Percentiles rank a stretch among this genome's conserved stretches.
Conservation (phyloP, 2,888 invertebrate genomes). For the Drymonia ruficornis region DNA sequence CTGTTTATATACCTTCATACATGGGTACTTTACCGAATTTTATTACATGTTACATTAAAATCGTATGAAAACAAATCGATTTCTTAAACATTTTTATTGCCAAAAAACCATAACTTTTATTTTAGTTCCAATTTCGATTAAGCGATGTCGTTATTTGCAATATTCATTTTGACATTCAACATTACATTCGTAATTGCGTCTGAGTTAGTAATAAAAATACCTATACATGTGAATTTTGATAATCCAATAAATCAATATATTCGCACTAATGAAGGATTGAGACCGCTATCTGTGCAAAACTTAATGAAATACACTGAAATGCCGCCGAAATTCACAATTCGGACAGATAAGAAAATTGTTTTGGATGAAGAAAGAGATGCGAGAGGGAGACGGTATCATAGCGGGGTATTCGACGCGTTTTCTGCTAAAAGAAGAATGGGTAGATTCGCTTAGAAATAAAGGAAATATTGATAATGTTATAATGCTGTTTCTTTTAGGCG, state of each 20-base stretch:
- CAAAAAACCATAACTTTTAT: background rate
- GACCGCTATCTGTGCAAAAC: conserved; percentile 40
- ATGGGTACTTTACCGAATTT: too few species aligned
- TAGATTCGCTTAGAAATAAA: too few species aligned
- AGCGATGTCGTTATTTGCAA: conserved; percentile 19
- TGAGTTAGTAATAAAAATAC: conserved; percentile 24
- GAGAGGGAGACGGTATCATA: conserved; percentile 16
- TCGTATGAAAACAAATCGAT: background rate
- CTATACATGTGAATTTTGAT: conserved; percentile 21
- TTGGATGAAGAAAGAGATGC: conserved; percentile 15
- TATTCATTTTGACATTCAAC: conserved; percentile 12
- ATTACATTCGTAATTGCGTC: conserved; percentile 12
- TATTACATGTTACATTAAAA: too few species aligned
- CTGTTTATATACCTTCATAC: too few species aligned
- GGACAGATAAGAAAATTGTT: conserved; percentile 22
- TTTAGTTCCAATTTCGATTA: background rate
- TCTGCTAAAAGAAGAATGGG: conserved; percentile 30
- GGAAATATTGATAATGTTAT: too few species aligned
- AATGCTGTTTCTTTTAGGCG: too few species aligned
- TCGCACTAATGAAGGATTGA: conserved; percentile 31
- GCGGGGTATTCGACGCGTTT: conserved; percentile 27
- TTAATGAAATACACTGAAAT: conserved; percentile 40
- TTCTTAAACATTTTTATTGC: background rate
- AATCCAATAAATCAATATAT: conserved; percentile 42
- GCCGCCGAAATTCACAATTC: conserved; percentile 31